phyloP scores from a whole-genome alignment of 2,113 vertebrate genomes.

The Upupa epops region DNA sequence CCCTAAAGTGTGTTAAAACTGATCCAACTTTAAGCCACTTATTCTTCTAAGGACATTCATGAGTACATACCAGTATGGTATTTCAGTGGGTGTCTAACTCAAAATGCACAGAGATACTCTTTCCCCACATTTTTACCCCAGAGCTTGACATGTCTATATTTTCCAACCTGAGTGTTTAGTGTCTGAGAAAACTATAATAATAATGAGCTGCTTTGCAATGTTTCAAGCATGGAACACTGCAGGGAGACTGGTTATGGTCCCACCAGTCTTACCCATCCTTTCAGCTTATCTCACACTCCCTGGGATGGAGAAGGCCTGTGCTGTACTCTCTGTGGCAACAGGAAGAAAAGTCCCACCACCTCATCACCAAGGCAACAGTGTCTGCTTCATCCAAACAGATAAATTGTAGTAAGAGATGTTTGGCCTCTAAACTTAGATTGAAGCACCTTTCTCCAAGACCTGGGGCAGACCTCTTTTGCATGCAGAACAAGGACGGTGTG shows the following conservation, averaged over 20 bases:
- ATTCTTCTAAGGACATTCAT: not conserved
- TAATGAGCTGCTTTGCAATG: not conserved
- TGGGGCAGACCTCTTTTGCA: not conserved
- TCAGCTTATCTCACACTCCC: not conserved
- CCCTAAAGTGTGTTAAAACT: not conserved
- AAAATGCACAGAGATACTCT: not conserved
- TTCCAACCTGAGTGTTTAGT: not conserved
- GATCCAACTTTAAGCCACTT: not conserved
- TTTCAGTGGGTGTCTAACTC: not conserved
- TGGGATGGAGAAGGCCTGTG: not conserved
- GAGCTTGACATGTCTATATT: not conserved
- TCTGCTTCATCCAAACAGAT: not conserved
- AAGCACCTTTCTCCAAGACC: not conserved
- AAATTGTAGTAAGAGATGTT: not conserved
- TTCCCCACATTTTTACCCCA: not conserved
- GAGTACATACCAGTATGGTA: fast-evolving
- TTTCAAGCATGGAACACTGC: not conserved
- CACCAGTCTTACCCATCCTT: not conserved
- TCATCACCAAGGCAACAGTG: conserved; percentile 53
- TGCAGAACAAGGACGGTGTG: not conserved
- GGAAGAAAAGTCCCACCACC: not conserved
- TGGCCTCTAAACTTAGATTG: not conserved
- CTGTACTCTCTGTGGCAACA: not conserved
- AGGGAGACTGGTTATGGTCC: not conserved
- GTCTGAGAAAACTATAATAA: not conserved